Conservation (phyloP, 2,888 invertebrate species). For the Aspidiotus destructor region DNA sequence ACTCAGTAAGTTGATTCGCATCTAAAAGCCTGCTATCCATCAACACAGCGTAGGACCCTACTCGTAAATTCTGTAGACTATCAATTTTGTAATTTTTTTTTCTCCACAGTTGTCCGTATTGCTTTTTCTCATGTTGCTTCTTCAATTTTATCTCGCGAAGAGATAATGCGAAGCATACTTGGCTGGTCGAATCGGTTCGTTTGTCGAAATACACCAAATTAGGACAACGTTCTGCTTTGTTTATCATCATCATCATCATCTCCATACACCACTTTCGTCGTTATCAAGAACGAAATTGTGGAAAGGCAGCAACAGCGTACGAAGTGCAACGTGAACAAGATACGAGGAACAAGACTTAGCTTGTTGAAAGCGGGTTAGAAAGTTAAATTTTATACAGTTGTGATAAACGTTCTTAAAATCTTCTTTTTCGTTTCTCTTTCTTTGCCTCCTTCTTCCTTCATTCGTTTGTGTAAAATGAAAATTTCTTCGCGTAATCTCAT, state of each 20-base stretch:
- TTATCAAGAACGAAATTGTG: background rate
- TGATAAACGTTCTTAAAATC: background rate
- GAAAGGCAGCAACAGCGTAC: constrained; percentile 27
- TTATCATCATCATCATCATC: background rate
- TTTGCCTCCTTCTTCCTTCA: background rate
- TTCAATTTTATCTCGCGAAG: no score
- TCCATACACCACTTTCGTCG: background rate
- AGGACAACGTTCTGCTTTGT: background rate
- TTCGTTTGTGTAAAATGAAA: background rate
- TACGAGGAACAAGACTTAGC: constrained; percentile 26
- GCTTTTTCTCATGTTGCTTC: no score
- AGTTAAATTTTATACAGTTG: constrained; percentile 21
- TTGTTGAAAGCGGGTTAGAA: constrained; percentile 32
- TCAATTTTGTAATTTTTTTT: no score
- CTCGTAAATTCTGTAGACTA: no score
- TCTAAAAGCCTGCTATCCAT: no score
- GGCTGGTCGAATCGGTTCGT: no score
- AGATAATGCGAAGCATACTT: no score
- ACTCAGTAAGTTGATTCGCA: no score
- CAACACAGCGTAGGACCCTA: no score
- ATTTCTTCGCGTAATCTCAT: background rate
- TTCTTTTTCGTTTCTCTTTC: background rate
- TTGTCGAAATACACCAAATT: background rate
- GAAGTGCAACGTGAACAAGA: constrained; percentile 33
- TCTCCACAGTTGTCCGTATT: no score